Percentiles rank a stretch among this genome's conserved stretches.
Conservation (phyloP, 2,888 invertebrate species). For the Hydraecia micacea region DNA sequence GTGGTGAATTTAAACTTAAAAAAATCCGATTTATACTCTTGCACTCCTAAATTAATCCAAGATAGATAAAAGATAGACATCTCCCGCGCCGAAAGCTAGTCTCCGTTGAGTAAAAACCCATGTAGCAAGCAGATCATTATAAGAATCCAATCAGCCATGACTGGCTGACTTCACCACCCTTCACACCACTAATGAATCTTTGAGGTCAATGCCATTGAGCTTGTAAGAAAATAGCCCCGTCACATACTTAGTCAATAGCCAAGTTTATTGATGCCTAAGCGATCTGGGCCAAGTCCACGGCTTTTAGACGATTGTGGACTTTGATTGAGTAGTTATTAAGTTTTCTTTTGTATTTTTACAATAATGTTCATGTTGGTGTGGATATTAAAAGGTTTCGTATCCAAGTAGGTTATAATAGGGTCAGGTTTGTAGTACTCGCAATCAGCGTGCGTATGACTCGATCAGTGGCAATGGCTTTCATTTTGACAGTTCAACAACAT, state of each 20-base stretch:
- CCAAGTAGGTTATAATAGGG: not conserved
- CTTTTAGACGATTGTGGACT: slow-evolving; percentile 5
- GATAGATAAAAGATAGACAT: no score
- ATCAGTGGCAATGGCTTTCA: no score
- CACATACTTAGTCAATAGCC: slow-evolving; percentile 45
- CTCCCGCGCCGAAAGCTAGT: no score
- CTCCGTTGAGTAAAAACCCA: not conserved
- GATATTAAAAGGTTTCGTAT: not conserved
- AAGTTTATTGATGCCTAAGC: slow-evolving; percentile 35
- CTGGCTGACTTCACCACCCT: slow-evolving; percentile 15
- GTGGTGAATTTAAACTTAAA: no score
- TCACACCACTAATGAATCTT: slow-evolving; percentile 31
- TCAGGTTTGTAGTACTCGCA: not conserved
- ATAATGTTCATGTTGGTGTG: not conserved
- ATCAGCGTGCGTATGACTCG: not conserved
- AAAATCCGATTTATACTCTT: no score
- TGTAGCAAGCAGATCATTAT: not conserved
- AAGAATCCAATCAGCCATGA: slow-evolving; percentile 28
- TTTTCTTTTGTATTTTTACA: not conserved
- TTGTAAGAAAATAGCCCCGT: slow-evolving; percentile 56
- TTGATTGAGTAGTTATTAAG: slow-evolving; percentile 17
- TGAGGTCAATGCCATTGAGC: slow-evolving; percentile 46
- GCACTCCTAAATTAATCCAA: not conserved
- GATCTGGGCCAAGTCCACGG: slow-evolving; percentile 37
- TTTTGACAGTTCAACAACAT: no score